Evolutionary conservation across 2,888 invertebrate species (phyloP).

Genomic region (Latheticus oryzae): DNA sequence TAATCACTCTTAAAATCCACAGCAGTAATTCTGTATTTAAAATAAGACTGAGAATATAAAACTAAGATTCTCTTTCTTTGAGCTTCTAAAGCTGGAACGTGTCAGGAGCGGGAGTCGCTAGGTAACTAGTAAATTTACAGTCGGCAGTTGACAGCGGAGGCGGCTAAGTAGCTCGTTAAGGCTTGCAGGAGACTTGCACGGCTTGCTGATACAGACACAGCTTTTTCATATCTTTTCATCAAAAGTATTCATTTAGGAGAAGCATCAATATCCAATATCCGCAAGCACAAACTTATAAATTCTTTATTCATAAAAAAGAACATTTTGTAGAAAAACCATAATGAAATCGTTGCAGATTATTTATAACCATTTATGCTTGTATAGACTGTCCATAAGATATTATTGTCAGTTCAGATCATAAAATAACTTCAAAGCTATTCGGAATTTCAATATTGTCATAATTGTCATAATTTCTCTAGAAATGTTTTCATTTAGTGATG

Average conservation of each 20-base stretch:
- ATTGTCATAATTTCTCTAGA: no score
- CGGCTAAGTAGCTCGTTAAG: constrained; percentile 59
- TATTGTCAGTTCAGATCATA: no score
- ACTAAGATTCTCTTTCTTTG: no score
- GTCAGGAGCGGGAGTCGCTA: constrained; percentile 38
- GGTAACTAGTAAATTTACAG: constrained; percentile 55
- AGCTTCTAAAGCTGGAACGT: constrained; percentile 40
- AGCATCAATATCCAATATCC: constrained; percentile 48
- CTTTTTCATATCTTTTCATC: constrained; percentile 49
- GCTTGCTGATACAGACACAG: constrained; percentile 44
- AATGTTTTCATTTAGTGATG: no score
- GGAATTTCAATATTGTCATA: no score
- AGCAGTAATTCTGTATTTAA: constrained; percentile 27
- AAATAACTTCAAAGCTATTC: no score
- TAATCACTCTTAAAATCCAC: constrained; percentile 30
- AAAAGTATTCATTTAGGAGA: constrained; percentile 28
- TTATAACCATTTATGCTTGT: no score
- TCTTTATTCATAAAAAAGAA: no score
- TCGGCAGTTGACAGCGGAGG: constrained; percentile 53
- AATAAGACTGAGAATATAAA: constrained; percentile 31
- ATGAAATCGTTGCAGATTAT: no score
- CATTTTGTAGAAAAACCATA: no score
- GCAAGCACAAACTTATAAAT: no score
- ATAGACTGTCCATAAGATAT: no score
- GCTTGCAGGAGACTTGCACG: constrained; percentile 49